Evolutionary conservation across 2,113 vertebrate species (phyloP), one percentile per base, ranked within the genome.

Genomic region (Polypterus bichir): DNA sequence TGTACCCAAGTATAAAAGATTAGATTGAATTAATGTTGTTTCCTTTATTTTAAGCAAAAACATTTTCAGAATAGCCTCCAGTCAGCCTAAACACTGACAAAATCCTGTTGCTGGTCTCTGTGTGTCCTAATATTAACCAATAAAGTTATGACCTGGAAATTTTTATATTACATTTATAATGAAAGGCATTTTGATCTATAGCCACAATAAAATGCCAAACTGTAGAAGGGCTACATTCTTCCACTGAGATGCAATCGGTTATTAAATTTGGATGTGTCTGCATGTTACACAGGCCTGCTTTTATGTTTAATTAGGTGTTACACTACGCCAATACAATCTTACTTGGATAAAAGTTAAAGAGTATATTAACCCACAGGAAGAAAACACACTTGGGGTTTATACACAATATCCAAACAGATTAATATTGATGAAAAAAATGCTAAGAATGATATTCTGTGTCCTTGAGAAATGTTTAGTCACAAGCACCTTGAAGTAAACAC

Each of bases 161-260:
- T 79, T 70, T 78, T 79, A 76, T 79, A 74, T 74, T 62, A 45
- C 49, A 52, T 54, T 64, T 65, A 65, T 66, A 72, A 77, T 61
- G 66, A 74, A 68, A 74, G 73, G 57, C 74, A 77, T 79, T 73
- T 73, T 61, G 69, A 68, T 73, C 68, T 67, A 70, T 59, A 69
- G 61, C 67, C 65, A 60, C 63, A 67, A 62, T 70, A 5, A 64
- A 59, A 73, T 65, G 69, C 68, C 62, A 4, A n/a, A 46, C 51
- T 59, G 59, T 70, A 63, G 74, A 73, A 63, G 44, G 65, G 53
- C 6, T 54, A 67, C 61, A 61, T 72, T 76, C 68, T 62, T 75
- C 76, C 72, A 70, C 68, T 67, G 67, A 59, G 60, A 60, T 75
- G 59, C 62, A 74, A 66, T 77, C 56, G 75, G 70, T 78, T 79